Percentiles rank a stretch among this genome's conserved stretches.
Conservation (phyloP, 2,888 invertebrate genomes). For the Achlya flavicornis region DNA sequence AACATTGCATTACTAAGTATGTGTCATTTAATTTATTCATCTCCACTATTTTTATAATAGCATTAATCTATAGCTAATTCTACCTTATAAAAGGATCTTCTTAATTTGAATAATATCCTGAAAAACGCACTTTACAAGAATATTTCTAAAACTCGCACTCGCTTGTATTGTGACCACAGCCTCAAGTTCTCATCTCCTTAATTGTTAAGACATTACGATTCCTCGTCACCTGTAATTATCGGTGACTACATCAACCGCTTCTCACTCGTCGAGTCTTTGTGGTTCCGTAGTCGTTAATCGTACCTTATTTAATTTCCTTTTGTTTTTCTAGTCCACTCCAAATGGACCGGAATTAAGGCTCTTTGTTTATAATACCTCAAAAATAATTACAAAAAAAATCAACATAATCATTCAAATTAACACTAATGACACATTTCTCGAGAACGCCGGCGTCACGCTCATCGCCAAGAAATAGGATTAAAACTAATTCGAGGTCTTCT, state of each 20-base stretch:
- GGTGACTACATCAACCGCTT: slow-evolving; percentile 52
- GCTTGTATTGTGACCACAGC: slow-evolving; percentile 21
- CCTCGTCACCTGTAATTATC: slow-evolving; percentile 59
- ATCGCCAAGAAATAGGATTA: slow-evolving; percentile 74
- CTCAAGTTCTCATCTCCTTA: slow-evolving; percentile 50
- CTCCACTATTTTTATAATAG: too few species aligned
- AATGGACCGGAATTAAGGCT: slow-evolving; percentile 22
- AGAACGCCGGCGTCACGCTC: slow-evolving; percentile 78
- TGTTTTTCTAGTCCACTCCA: slow-evolving; percentile 31
- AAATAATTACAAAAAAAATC: slow-evolving; percentile 57
- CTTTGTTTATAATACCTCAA: slow-evolving; percentile 48
- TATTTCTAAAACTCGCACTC: slow-evolving; percentile 2
- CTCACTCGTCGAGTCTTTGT: slow-evolving; percentile 48
- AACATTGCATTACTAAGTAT: too few species aligned
- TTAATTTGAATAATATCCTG: too few species aligned
- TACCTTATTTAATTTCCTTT: slow-evolving; percentile 46
- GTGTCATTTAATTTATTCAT: too few species aligned
- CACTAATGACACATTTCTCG: slow-evolving; percentile 80
- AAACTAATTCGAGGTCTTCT: slow-evolving; percentile 81
- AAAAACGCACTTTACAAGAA: too few species aligned
- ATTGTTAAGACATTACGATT: slow-evolving; percentile 67
- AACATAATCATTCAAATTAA: slow-evolving; percentile 74
- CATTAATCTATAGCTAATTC: too few species aligned
- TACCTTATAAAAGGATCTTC: neutral
- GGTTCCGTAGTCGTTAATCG: slow-evolving; percentile 46